phyloP scores from a whole-genome alignment of 2,113 vertebrate species.

The Nothocercus julius region DNA sequence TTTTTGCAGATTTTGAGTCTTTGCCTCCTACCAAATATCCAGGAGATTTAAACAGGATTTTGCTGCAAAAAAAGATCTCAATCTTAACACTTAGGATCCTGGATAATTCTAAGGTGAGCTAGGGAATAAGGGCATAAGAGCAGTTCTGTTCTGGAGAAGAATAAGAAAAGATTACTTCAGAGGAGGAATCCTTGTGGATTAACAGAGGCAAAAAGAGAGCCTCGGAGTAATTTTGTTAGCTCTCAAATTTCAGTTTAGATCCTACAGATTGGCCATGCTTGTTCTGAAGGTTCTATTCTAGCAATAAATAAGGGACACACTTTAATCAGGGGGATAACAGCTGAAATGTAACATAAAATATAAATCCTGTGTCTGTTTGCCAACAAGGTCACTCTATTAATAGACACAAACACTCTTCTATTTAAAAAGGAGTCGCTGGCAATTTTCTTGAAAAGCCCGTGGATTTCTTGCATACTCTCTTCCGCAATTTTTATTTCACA shows the following conservation, averaged over 20 bases:
- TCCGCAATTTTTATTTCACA: neutral
- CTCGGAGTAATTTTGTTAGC: neutral
- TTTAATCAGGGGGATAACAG: neutral
- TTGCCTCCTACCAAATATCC: slow-evolving; percentile 32
- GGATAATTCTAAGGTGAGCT: neutral
- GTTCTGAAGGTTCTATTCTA: neutral
- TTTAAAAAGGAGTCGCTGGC: neutral
- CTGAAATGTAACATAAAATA: neutral
- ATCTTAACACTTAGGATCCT: neutral
- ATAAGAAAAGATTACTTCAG: neutral
- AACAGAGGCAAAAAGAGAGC: neutral
- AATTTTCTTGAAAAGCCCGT: neutral
- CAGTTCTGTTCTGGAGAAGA: neutral
- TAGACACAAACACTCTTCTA: neutral
- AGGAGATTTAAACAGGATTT: slow-evolving; percentile 45
- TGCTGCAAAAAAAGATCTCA: neutral
- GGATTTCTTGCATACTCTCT: neutral
- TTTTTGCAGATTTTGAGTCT: slow-evolving; percentile 54
- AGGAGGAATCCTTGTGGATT: slow-evolving; percentile 5
- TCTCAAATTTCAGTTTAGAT: neutral
- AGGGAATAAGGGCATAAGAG: neutral
- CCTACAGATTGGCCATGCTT: neutral
- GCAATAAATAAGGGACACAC: neutral
- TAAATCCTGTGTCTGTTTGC: neutral
- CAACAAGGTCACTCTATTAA: neutral